Percentiles rank a stretch among this genome's conserved stretches.
phyloP scores from a whole-genome alignment of 1,140 invertebrate genomes.

The Drosophila melanogaster region DNA sequence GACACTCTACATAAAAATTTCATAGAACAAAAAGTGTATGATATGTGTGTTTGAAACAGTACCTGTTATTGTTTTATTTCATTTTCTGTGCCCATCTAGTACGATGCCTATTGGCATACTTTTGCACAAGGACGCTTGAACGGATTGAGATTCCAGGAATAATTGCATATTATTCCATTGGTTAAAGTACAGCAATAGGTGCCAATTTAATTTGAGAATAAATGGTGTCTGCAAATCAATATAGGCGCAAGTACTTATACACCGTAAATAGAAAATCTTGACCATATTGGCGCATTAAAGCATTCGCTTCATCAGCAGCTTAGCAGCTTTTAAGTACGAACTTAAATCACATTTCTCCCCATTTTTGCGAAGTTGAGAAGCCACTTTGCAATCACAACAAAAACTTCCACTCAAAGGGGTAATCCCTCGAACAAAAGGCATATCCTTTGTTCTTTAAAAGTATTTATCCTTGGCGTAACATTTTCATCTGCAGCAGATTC shows the following conservation, averaged over 20 bases:
- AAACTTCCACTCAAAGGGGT: background rate
- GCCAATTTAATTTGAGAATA: too few species aligned
- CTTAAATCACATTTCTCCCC: too few species aligned
- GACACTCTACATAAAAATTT: conserved; percentile 38
- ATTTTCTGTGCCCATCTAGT: background rate
- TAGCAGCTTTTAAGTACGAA: too few species aligned
- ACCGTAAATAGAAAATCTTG: too few species aligned
- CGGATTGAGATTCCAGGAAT: background rate
- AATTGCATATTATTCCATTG: too few species aligned
- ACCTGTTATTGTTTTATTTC: background rate
- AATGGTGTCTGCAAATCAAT: too few species aligned
- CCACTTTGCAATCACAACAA: too few species aligned
- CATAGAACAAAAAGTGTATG: conserved; percentile 28
- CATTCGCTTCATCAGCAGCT: too few species aligned
- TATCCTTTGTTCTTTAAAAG: background rate
- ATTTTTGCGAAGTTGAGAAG: too few species aligned
- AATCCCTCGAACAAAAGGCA: conserved; percentile 6
- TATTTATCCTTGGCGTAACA: background rate
- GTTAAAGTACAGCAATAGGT: too few species aligned
- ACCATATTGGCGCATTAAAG: too few species aligned
- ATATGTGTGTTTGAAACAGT: background rate
- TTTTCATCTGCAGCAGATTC: background rate
- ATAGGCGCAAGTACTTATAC: too few species aligned
- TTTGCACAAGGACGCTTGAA: conserved; percentile 1
- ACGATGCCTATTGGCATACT: conserved; percentile 7